phyloP scores from a whole-genome alignment of 2,113 vertebrate species.

The Alethe diademata region DNA sequence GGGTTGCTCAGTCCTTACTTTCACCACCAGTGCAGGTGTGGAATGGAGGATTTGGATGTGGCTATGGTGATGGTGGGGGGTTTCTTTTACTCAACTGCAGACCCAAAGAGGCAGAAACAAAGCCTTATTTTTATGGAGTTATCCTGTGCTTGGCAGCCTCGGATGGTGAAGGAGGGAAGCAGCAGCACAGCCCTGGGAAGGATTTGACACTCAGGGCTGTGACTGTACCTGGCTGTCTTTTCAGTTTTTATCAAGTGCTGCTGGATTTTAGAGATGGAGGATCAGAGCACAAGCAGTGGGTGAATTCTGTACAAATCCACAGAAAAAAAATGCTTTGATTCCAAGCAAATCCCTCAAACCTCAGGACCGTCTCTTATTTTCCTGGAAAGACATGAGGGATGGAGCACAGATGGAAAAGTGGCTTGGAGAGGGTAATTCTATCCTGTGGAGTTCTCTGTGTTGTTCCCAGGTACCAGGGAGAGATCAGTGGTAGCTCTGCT shows the following conservation, averaged over 20 bases:
- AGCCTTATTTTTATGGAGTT: not conserved
- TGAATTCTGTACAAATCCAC: not conserved
- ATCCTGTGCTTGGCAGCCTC: not conserved
- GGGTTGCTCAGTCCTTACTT: not conserved
- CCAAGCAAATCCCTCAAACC: not conserved
- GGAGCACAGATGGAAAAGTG: not conserved
- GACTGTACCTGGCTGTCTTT: not conserved
- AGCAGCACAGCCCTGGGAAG: not conserved
- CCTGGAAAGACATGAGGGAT: not conserved
- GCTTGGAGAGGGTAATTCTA: not conserved
- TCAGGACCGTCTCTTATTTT: not conserved
- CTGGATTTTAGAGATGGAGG: not conserved
- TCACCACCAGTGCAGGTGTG: rapidly evolving
- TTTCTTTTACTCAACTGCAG: not conserved
- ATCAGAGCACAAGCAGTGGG: not conserved
- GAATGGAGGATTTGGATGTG: not conserved
- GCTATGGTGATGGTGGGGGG: too few relatives aligned
- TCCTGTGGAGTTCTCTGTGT: not conserved
- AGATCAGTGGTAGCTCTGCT: not conserved
- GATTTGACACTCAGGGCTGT: not conserved
- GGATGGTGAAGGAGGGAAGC: not conserved
- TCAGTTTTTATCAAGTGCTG: not conserved
- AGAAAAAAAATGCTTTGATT: not conserved
- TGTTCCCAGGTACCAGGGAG: not conserved
- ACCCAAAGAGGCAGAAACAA: not conserved